A percentile compares a stretch with the other conserved stretches of the same genome.
These are phyloP conservation scores for Archivesica marissinica DNA, from an alignment of 1,140 invertebrate species.

Conservation along the genomic window DNA sequence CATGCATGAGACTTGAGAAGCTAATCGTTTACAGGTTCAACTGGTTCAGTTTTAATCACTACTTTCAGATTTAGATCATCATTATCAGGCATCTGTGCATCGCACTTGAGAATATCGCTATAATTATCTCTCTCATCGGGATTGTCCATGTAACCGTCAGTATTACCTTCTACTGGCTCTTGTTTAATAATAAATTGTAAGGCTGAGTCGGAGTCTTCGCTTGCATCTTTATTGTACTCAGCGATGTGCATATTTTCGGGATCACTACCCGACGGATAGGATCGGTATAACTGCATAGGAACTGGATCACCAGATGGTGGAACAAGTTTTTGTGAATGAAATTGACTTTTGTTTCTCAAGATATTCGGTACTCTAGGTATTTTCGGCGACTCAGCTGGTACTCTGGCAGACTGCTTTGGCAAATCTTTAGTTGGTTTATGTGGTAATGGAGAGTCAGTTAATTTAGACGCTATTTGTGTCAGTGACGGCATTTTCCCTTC, in stretches of 20 bases:
- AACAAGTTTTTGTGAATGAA: neutral
- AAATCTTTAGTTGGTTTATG: too few relatives aligned
- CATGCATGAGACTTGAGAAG: too few relatives aligned
- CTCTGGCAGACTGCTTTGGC: too few relatives aligned
- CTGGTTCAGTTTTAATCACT: constrained; percentile 38
- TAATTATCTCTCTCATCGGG: neutral
- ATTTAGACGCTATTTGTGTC: too few relatives aligned
- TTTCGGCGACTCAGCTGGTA: neutral
- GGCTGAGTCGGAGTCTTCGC: neutral
- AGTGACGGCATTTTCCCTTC: too few relatives aligned
- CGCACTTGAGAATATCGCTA: neutral
- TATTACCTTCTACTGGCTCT: constrained; percentile 18
- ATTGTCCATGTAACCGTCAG: neutral
- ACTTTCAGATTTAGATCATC: neutral
- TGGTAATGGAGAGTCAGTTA: too few relatives aligned
- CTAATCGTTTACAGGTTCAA: too few relatives aligned
- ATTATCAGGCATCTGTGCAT: constrained; percentile 9
- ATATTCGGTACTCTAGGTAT: neutral
- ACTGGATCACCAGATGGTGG: neutral
- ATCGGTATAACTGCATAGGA: constrained; percentile 24
- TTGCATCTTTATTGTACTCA: neutral
- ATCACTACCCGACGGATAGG: neutral
- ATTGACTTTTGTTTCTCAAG: neutral
- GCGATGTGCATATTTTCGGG: neutral
- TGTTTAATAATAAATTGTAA: constrained; percentile 15